phyloP scores from a whole-genome alignment of 2,888 invertebrate genomes.

The Cerastoderma edule region DNA sequence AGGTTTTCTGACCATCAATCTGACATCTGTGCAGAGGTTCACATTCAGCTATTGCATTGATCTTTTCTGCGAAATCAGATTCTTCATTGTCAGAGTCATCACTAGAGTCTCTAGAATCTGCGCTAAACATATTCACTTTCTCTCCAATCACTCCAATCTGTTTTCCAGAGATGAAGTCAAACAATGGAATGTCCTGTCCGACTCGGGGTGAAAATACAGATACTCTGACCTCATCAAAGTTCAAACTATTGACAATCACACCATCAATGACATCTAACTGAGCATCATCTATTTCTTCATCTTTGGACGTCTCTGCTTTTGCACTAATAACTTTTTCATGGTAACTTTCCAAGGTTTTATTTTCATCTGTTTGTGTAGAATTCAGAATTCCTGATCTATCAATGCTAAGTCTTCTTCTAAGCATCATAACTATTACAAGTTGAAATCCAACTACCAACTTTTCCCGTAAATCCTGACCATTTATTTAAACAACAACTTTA shows the following conservation, averaged over 20 bases:
- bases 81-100: too few species aligned
- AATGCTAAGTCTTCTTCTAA: neutral
- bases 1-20: too few species aligned
- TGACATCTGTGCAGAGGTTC: too few species aligned
- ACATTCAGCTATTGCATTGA: too few species aligned
- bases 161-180: neutral
- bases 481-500: too few species aligned
- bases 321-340: neutral
- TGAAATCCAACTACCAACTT: too few species aligned
- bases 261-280: conserved; percentile 12
- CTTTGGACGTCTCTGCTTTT: neutral
- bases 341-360: neutral
- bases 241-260: neutral
- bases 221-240: conserved; percentile 14
- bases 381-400: neutral
- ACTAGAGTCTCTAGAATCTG: neutral
- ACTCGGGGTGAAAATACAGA: neutral
- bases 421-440: neutral
- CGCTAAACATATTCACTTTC: neutral
- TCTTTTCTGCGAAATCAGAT: too few species aligned
- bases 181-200: neutral
- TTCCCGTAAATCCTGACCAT: too few species aligned
- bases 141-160: neutral
- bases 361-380: neutral
- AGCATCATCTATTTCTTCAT: neutral